Evolutionary conservation across 1,140 invertebrate genomes (phyloP).

Genomic region (Leptopilina clavipes): DNA sequence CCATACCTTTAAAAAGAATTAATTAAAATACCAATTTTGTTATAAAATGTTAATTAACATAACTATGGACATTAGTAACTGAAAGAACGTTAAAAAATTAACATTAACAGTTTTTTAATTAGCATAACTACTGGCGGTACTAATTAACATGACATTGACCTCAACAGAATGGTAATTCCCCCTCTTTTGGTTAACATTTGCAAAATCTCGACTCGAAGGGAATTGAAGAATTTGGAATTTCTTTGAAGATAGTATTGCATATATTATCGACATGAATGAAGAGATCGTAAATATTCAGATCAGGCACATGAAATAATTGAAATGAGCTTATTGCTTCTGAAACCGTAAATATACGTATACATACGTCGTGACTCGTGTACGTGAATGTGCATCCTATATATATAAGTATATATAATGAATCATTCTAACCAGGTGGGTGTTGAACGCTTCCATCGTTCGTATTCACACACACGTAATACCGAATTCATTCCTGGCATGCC

Average conservation of each 20-base stretch:
- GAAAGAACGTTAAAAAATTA: too few relatives aligned
- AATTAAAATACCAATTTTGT: too few relatives aligned
- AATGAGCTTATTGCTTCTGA: constrained; percentile 14
- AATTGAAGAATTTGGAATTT: not conserved
- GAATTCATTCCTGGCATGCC: constrained; percentile 16
- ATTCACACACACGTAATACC: constrained; percentile 8
- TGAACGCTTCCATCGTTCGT: not conserved
- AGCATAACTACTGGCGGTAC: too few relatives aligned
- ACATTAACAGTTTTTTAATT: too few relatives aligned
- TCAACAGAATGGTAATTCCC: not conserved
- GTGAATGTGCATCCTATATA: constrained; percentile 37
- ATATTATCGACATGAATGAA: not conserved
- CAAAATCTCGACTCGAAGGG: too few relatives aligned
- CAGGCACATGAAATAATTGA: constrained; percentile 27
- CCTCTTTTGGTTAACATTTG: too few relatives aligned
- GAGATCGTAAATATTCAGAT: constrained; percentile 15
- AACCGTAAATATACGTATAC: not conserved
- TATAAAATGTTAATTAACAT: too few relatives aligned
- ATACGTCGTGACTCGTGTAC: constrained; percentile 12
- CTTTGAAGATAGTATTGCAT: not conserved
- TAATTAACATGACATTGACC: not conserved
- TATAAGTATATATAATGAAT: constrained; percentile 29
- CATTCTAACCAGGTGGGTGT: not conserved
- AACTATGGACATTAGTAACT: too few relatives aligned
- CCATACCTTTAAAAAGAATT: too few relatives aligned